Conservation (phyloP, 2,888 invertebrate genomes). For the Elmis aenea region DNA sequence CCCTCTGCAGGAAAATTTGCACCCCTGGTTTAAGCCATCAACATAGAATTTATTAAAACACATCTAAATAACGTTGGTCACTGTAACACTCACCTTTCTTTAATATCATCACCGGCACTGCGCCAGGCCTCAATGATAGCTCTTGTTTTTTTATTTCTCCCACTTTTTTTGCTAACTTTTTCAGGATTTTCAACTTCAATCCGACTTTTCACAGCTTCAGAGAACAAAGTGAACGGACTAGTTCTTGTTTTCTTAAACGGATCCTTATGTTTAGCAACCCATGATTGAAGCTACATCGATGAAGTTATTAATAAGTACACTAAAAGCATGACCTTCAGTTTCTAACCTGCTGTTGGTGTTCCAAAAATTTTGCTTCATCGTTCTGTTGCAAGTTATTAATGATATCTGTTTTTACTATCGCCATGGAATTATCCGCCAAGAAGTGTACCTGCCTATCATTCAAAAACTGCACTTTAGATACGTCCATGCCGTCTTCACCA, state of each 20-base stretch:
- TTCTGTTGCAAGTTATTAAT: slow-evolving; percentile 57
- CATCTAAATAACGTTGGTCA: no score
- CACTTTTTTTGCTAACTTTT: slow-evolving; percentile 49
- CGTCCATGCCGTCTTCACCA: slow-evolving; percentile 91
- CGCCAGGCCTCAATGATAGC: slow-evolving; percentile 65
- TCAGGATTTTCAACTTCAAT: slow-evolving; percentile 44
- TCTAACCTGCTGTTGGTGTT: no score
- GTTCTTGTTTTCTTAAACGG: slow-evolving; percentile 47
- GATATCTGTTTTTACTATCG: slow-evolving; percentile 56
- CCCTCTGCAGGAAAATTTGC: not conserved
- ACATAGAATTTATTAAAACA: no score
- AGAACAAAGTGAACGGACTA: slow-evolving; percentile 60
- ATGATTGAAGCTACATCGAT: slow-evolving; percentile 47
- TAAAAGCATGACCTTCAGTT: slow-evolving; percentile 3
- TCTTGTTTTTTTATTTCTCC: slow-evolving; percentile 57
- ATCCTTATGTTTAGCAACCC: slow-evolving; percentile 56
- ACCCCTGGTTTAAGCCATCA: no score
- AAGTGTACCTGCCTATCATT: slow-evolving; percentile 71
- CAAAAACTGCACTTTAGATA: slow-evolving; percentile 81
- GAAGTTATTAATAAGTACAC: slow-evolving; percentile 1
- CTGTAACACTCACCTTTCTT: slow-evolving; percentile 45
- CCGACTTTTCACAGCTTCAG: slow-evolving; percentile 49
- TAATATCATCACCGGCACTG: slow-evolving; percentile 55
- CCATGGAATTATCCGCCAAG: slow-evolving; percentile 72
- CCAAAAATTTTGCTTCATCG: no score